Evolutionary conservation across 2,113 vertebrate genomes (phyloP).

Genomic region (Vulpes lagopus): DNA sequence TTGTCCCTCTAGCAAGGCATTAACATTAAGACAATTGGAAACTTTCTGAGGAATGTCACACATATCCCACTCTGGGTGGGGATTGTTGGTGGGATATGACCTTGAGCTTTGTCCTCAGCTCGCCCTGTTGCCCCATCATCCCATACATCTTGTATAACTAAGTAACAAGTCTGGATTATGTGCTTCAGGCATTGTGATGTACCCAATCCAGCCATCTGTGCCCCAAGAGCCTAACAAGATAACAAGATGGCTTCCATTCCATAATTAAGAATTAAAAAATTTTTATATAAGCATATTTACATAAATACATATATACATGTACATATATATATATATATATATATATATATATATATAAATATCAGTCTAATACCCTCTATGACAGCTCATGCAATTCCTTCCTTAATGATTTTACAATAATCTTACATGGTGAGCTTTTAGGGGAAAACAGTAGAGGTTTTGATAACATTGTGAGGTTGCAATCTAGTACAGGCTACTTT

Average conservation of each 20-base stretch:
- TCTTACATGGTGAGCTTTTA: neutral
- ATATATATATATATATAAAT: neutral
- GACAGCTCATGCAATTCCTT: neutral
- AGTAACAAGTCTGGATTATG: neutral
- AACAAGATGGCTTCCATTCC: neutral
- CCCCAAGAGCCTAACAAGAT: neutral
- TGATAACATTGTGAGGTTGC: neutral
- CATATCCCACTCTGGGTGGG: no score
- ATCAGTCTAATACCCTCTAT: neutral
- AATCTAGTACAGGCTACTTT: neutral
- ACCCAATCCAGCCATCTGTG: neutral
- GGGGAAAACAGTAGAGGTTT: neutral
- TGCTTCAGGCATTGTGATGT: neutral
- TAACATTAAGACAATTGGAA: no score
- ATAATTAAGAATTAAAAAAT: neutral
- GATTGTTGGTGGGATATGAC: no score
- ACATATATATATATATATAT: neutral
- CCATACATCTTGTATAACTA: neutral
- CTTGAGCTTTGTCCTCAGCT: no score
- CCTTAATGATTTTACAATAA: neutral
- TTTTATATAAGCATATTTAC: neutral
- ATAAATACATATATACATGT: neutral
- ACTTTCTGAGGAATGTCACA: no score
- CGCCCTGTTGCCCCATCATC: no score
- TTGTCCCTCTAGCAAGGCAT: no score